Evolutionary conservation across 1,140 invertebrate genomes (phyloP), one percentile per base, ranked within the genome.

Genomic region (Cyclina sinensis): DNA sequence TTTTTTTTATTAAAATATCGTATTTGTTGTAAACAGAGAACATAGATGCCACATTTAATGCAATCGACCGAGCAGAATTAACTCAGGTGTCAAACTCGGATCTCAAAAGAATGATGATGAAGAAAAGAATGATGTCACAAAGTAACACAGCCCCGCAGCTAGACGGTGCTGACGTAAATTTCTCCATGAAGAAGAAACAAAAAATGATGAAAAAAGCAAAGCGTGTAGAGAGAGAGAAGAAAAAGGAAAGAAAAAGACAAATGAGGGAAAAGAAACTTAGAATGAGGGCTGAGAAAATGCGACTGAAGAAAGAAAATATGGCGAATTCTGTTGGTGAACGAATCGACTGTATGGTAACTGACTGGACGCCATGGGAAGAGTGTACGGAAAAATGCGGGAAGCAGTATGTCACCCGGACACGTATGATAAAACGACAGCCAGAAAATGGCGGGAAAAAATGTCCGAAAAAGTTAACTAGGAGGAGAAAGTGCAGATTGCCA

Each of bases 331-430:
- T 78, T 27, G 90, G 89, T 21, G 85, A 86, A 0, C 65, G 21
- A 9, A 83, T 92, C 14, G 91, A 94, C 84, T 95, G 94, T 81
- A 91, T 95, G 94, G 94, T 95, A 57, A 92, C 94, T 62, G 82
- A 90, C 2, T 96, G 96, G 96, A 91, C 94, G 11, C 89, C 91
- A 14, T 96, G 96, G 96, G 93, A 92, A 27, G 80, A 88, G 14
- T 96, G 96, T 90, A 95, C 94, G 0, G 91, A 88, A 12, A 94
- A 93, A 0, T 96, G 95, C 90, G 96, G 95, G 5, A 91, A 90
- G 39, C 92, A 93, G 3, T 65, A 89, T 48, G 91, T 90, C 11
- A 92, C 70, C 21, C 89, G 90, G 70, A 86, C 65, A 0, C 59
- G 94, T 30, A 93, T 92, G 90, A 91, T 95, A 32, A 93, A 93